A percentile compares a stretch with the other conserved stretches of the same genome.
Conservation (phyloP, 1,140 invertebrate genomes). For the Ptiloglossa arizonensis region DNA sequence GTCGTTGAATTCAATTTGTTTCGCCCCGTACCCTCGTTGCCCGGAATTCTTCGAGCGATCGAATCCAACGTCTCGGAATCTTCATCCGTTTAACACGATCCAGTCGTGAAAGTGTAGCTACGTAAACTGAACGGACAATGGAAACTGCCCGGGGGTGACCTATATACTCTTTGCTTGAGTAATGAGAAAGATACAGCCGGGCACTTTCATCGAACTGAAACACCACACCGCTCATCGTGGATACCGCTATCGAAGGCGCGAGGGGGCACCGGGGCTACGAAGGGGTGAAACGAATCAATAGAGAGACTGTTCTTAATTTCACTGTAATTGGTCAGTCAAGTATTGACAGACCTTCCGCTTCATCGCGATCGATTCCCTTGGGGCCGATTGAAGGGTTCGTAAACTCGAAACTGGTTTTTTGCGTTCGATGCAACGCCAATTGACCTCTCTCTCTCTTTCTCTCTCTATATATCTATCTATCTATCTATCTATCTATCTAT, state of each 20-base stretch:
- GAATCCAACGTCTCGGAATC: slow-evolving; percentile 25
- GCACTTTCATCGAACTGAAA: slow-evolving; percentile 25
- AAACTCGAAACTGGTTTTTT: not conserved
- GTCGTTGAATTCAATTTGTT: slow-evolving; percentile 31
- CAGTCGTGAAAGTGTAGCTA: slow-evolving; percentile 3
- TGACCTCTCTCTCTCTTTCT: not conserved
- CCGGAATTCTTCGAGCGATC: slow-evolving; percentile 21
- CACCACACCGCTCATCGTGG: slow-evolving; percentile 18
- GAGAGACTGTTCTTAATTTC: slow-evolving; percentile 20
- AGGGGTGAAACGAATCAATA: slow-evolving; percentile 8
- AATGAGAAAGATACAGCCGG: slow-evolving; percentile 42
- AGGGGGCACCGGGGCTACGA: no score
- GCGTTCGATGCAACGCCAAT: not conserved
- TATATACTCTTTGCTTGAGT: slow-evolving; percentile 45
- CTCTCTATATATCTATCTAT: no score
- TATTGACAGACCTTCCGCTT: not conserved
- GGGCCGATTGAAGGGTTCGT: not conserved
- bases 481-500: no score
- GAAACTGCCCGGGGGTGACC: slow-evolving; percentile 36
- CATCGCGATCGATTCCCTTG: no score
- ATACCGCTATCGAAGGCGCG: no score
- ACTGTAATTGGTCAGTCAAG: not conserved
- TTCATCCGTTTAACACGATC: slow-evolving; percentile 40
- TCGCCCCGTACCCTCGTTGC: no score
- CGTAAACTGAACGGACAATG: slow-evolving; percentile 40